A percentile compares a stretch with the other conserved stretches of the same genome.
phyloP scores from a whole-genome alignment of 92 coral and sea anemone genomes.

The Galaxea fascicularis region DNA sequence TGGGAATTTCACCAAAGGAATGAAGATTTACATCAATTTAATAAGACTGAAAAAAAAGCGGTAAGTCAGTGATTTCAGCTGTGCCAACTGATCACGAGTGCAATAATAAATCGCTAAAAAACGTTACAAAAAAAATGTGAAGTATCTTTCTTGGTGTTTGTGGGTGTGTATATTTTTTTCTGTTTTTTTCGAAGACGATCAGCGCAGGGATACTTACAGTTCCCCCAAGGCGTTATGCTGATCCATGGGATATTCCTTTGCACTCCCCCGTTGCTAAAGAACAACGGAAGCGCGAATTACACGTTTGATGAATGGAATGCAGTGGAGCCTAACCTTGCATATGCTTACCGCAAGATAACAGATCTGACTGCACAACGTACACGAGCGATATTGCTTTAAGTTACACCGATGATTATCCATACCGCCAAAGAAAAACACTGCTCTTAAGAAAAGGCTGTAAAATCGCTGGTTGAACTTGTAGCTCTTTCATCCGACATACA shows the following conservation, averaged over 20 bases:
- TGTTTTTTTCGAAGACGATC: too few species aligned
- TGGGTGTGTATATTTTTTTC: too few species aligned
- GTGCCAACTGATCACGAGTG: too few species aligned
- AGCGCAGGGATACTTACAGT: constrained; percentile 12
- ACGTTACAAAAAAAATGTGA: too few species aligned
- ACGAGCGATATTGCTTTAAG: constrained; percentile 23
- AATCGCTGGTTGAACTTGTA: not conserved
- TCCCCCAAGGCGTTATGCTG: not conserved
- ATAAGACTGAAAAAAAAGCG: too few species aligned
- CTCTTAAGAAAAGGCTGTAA: constrained; percentile 10
- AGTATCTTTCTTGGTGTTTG: too few species aligned
- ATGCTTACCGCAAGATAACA: constrained; percentile 11
- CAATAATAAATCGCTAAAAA: too few species aligned
- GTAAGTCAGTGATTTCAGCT: too few species aligned
- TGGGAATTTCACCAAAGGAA: too few species aligned
- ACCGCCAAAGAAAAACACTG: constrained; percentile 16
- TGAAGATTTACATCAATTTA: too few species aligned
- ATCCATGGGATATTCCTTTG: constrained; percentile 1
- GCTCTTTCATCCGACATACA: not conserved
- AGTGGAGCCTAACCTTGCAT: constrained; percentile 25
- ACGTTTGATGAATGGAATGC: constrained; percentile 53
- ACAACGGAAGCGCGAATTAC: constrained; percentile 41
- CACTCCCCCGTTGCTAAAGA: constrained; percentile 45
- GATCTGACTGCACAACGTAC: constrained; percentile 17
- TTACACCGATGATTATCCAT: constrained; percentile 1